Evolutionary conservation across 1,140 invertebrate genomes (phyloP).

Genomic region (Drosophila sturtevanti): DNA sequence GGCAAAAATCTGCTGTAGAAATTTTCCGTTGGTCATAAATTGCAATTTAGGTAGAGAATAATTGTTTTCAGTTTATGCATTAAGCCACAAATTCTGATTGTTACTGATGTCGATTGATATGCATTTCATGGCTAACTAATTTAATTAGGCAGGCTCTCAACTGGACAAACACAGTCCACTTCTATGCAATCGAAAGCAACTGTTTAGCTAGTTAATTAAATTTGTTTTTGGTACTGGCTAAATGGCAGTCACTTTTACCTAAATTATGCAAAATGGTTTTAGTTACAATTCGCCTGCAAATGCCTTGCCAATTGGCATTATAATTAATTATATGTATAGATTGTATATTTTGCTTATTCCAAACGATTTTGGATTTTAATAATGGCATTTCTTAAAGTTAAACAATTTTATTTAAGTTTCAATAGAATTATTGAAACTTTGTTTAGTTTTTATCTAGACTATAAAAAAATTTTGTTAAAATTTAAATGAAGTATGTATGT

Average conservation of each 20-base stretch:
- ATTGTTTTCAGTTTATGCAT: slow-evolving; percentile 40
- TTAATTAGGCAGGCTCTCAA: slow-evolving; percentile 30
- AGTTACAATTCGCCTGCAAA: slow-evolving; percentile 45
- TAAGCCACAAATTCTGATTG: slow-evolving; percentile 27
- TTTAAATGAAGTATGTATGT: no score
- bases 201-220: slow-evolving; percentile 66
- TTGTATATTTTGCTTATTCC: no score
- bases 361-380: no score
- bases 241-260: slow-evolving; percentile 22
- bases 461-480: no score
- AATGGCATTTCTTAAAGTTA: no score
- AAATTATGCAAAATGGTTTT: slow-evolving; percentile 40
- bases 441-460: no score
- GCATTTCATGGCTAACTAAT: slow-evolving; percentile 43
- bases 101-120: slow-evolving; percentile 26
- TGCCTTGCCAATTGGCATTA: slow-evolving; percentile 26
- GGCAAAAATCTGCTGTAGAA: slow-evolving; percentile 12
- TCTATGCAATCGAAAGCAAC: not conserved
- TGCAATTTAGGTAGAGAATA: slow-evolving; percentile 55
- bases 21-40: slow-evolving; percentile 48
- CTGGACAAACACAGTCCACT: not conserved
- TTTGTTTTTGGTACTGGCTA: slow-evolving; percentile 30
- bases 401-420: no score
- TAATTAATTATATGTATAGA: not conserved
- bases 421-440: no score